These are phyloP conservation scores for Phalloptychus januarius DNA, from an alignment of 2,797 vertebrate species.

Conservation along the genomic window DNA sequence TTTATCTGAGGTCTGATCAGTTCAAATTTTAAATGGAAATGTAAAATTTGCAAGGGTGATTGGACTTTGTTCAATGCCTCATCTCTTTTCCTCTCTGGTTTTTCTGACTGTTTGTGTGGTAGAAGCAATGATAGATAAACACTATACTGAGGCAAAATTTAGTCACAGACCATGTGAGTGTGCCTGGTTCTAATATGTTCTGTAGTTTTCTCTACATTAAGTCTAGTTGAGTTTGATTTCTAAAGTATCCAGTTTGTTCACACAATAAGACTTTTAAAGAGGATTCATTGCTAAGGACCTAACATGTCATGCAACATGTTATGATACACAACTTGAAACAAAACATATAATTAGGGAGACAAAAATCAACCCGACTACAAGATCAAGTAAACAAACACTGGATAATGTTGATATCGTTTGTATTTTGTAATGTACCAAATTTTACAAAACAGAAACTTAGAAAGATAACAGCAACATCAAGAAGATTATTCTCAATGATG, in stretches of 20 bases:
- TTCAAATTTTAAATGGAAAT: background rate
- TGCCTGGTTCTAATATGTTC: background rate
- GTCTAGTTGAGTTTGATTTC: background rate
- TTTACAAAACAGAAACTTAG: background rate
- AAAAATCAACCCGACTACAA: background rate
- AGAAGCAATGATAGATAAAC: background rate
- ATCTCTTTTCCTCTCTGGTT: background rate
- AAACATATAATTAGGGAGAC: background rate
- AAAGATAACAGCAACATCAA: background rate
- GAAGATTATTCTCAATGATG: background rate
- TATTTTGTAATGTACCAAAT: background rate
- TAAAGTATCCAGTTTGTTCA: background rate
- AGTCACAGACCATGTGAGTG: background rate
- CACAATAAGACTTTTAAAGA: background rate
- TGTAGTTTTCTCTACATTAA: background rate
- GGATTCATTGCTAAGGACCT: background rate
- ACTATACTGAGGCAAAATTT: background rate
- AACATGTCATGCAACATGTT: background rate
- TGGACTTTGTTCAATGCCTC: background rate
- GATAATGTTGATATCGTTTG: background rate
- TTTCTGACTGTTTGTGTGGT: background rate
- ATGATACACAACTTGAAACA: background rate
- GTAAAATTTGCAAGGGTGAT: background rate
- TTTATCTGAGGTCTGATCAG: background rate
- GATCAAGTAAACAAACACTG: background rate